Evolutionary conservation across 2,113 vertebrate species (phyloP).

Genomic region (Suricata suricatta): DNA sequence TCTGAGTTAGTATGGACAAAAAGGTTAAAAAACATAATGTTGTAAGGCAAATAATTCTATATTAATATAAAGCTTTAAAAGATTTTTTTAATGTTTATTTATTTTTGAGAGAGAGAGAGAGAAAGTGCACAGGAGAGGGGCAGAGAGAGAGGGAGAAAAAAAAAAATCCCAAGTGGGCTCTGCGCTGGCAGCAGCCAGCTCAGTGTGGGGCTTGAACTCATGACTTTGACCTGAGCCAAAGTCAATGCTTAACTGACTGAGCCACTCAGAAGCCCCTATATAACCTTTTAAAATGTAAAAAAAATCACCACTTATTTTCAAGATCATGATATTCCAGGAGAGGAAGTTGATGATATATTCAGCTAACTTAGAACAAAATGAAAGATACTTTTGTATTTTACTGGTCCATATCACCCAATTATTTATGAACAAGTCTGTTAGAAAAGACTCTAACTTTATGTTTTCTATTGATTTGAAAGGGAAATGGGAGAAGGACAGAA

Average conservation of each 20-base stretch:
- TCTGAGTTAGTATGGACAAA: neutral
- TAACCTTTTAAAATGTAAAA: neutral
- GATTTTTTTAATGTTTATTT: too few relatives aligned
- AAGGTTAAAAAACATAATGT: neutral
- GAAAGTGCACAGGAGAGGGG: too few relatives aligned
- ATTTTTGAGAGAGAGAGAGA: too few relatives aligned
- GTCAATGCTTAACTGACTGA: too few relatives aligned
- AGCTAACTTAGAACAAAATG: neutral
- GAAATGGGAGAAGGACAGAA: neutral
- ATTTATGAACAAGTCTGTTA: neutral
- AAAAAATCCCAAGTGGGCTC: too few relatives aligned
- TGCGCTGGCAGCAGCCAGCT: too few relatives aligned
- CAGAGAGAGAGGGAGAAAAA: too few relatives aligned
- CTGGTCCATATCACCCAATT: neutral
- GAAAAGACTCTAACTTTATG: neutral
- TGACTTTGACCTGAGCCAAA: too few relatives aligned
- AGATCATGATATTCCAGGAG: neutral
- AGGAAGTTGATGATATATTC: neutral
- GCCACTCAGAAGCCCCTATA: too few relatives aligned
- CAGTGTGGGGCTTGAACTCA: too few relatives aligned
- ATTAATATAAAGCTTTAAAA: neutral
- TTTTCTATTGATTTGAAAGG: neutral
- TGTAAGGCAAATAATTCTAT: neutral
- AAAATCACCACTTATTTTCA: neutral
- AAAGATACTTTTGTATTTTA: slow-evolving; percentile 22